Base-by-base conservation (phyloP, 1,140 invertebrate genomes). In the Bombus breviceps region DNA sequence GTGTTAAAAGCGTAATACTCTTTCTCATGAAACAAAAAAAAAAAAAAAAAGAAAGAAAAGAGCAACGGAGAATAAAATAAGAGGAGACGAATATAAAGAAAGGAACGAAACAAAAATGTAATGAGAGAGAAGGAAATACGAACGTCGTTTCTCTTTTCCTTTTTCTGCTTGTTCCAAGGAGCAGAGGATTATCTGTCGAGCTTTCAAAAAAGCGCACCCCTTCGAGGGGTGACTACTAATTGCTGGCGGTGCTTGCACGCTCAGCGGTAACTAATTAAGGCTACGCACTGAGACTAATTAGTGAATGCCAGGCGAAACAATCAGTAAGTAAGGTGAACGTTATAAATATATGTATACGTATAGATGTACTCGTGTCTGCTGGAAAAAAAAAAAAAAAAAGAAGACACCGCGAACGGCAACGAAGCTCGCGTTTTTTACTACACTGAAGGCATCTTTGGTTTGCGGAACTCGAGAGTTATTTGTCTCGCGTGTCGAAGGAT, bases 211-310 rank as follows among this genome's bases (percentile, higher is more conserved):
- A 90, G 89, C 88, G 83, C 89, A 88, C 83, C 81, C 89, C 86
- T 76, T 84, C 81, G 79, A 77, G 74, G 78, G 81, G 68, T 79
- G 82, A 80, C 86, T 90, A 88, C 86, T 88, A 90, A 89, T 88
- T 91, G 88, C 87, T 91, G 90, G 88, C 92, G 92, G 90, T 93
- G 91, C 92, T 93, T 93, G 93, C 93, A 93, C 93, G 93, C 92
- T 93, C 92, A 93, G 92, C 91, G 93, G 93, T 93, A 93, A 94
- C 93, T 94, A 94, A 94, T 94, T 94, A 94, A 94, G 89, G 92
- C 91, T 93, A 88, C 93, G 90, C 92, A 92, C 88, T 89, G 91
- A 91, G 86, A 92, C 90, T 92, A 92, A 92, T 92, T 91, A 90
- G 83, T 92, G 86, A 88, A 91, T 92, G 91, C 89, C 84, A 91